phyloP scores from a whole-genome alignment of 1,140 invertebrate species.

The Polypedilum pembai region DNA sequence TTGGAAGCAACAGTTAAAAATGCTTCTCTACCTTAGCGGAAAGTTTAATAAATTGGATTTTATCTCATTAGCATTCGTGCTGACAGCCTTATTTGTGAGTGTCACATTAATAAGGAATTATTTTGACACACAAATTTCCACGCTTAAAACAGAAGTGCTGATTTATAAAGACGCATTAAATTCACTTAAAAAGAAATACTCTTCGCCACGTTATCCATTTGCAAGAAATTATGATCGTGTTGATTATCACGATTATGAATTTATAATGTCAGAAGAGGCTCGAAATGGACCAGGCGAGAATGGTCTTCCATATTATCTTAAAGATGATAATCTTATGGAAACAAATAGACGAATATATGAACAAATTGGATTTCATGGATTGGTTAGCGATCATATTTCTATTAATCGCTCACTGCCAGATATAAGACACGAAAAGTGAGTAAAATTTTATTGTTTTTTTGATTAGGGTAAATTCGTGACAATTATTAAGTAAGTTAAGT shows the following conservation, averaged over 20 bases:
- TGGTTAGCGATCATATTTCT: not conserved
- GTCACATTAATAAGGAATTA: not conserved
- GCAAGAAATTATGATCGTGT: conserved; percentile 36
- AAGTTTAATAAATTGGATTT: conserved; percentile 20
- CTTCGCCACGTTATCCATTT: not conserved
- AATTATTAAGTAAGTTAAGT: too few relatives aligned
- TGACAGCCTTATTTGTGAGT: not conserved
- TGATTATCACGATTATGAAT: conserved; percentile 65
- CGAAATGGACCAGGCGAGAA: conserved; percentile 68
- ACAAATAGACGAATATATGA: not conserved
- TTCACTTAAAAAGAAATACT: not conserved
- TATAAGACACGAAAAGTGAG: conserved; percentile 1
- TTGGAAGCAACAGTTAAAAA: not conserved
- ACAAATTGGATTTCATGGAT: conserved; percentile 10
- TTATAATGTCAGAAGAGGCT: conserved; percentile 48
- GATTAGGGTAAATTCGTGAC: not conserved
- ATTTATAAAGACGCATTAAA: not conserved
- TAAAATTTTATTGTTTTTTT: not conserved
- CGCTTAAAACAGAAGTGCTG: not conserved
- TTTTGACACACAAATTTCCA: not conserved
- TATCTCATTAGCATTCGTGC: not conserved
- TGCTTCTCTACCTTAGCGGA: conserved; percentile 8
- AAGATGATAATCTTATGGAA: conserved; percentile 45
- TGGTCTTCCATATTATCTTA: conserved; percentile 62
- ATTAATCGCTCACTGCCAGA: conserved; percentile 12